Evolutionary conservation across 2,113 vertebrate genomes (phyloP).

Genomic region (Puma concolor): DNA sequence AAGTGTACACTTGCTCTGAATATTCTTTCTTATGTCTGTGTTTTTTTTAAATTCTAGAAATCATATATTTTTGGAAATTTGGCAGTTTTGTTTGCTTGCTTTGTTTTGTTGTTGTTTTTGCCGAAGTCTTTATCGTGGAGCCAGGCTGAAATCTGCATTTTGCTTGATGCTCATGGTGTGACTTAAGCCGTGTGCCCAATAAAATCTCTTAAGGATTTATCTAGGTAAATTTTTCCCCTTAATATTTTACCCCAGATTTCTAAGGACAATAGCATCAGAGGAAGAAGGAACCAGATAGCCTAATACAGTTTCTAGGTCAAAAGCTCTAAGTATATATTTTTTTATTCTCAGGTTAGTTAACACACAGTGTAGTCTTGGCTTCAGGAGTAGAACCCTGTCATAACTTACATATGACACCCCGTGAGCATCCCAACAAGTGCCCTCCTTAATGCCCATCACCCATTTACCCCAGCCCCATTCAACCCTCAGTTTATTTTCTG

Average conservation of each 20-base stretch:
- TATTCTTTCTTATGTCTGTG: neutral
- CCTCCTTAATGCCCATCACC: too few relatives aligned
- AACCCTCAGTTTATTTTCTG: too few relatives aligned
- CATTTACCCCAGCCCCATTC: too few relatives aligned
- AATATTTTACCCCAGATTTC: neutral
- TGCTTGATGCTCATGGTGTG: neutral
- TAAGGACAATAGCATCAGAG: neutral
- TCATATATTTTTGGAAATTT: neutral
- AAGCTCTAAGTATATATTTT: neutral
- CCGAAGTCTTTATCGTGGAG: neutral
- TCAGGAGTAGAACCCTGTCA: too few relatives aligned
- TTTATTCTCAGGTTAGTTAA: too few relatives aligned
- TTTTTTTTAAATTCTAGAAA: neutral
- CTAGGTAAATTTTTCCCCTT: neutral
- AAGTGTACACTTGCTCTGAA: neutral
- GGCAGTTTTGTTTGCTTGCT: too few relatives aligned
- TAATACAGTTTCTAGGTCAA: conserved; percentile 39
- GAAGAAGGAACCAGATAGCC: neutral
- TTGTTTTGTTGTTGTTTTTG: neutral
- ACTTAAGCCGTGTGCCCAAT: neutral
- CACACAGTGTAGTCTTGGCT: too few relatives aligned
- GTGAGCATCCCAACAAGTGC: too few relatives aligned
- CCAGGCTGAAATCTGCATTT: neutral
- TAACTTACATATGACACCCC: too few relatives aligned
- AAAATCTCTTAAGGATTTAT: neutral